Evolutionary conservation across 2,888 invertebrate species (phyloP).

Genomic region (Cosmorhoe ocellata): DNA sequence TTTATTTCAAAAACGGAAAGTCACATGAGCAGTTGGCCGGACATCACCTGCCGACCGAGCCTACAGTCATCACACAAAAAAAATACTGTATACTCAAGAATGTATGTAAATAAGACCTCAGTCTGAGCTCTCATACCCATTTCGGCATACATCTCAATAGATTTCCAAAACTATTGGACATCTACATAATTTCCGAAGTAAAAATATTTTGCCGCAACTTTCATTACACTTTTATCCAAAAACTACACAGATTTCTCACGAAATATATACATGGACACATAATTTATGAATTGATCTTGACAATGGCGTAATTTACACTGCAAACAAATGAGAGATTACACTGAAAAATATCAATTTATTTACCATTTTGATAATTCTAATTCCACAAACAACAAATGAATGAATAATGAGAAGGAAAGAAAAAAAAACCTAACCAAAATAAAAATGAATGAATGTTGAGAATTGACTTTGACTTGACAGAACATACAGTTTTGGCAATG

Average conservation of each 20-base stretch:
- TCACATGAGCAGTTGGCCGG: conserved; percentile 55
- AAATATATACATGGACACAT: conserved; percentile 47
- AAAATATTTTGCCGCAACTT: conserved; percentile 28
- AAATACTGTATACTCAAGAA: no score
- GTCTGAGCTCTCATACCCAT: conserved; percentile 37
- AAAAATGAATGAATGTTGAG: background rate
- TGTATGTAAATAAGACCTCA: no score
- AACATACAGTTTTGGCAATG: no score
- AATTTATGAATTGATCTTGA: conserved; percentile 32
- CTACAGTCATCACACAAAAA: no score
- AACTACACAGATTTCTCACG: conserved; percentile 39
- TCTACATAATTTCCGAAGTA: no score
- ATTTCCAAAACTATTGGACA: no score
- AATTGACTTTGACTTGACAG: no score
- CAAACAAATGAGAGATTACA: conserved; percentile 47
- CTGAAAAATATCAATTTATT: conserved; percentile 55
- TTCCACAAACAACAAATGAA: conserved; percentile 50
- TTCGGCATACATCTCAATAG: no score
- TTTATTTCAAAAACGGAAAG: conserved; percentile 39
- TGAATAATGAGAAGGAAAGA: no score
- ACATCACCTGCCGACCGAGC: conserved; percentile 35
- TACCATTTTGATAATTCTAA: conserved; percentile 65
- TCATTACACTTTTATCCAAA: conserved; percentile 35
- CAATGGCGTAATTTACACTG: background rate
- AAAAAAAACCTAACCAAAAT: background rate